Percentiles rank a stretch among this genome's conserved stretches.
Conservation (phyloP, 2,113 vertebrate species). For the Ictalurus punctatus region DNA sequence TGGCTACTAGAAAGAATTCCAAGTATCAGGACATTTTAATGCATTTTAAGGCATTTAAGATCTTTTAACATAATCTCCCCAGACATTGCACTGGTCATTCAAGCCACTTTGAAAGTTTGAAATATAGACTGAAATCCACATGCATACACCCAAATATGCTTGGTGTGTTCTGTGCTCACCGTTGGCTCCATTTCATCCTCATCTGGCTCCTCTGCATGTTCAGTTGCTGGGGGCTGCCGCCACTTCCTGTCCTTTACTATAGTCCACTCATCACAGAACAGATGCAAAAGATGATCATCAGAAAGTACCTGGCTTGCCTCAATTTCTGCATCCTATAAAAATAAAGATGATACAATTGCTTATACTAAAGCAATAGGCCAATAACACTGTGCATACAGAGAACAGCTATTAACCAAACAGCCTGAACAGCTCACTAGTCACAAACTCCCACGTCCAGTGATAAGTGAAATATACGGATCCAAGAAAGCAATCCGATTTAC, state of each 20-base stretch:
- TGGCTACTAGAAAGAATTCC: background rate
- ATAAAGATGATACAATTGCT: background rate
- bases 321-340: constrained; percentile 12
- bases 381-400: background rate
- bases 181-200: constrained; percentile 32
- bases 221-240: background rate
- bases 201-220: constrained; percentile 10
- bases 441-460: background rate
- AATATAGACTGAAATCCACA: background rate
- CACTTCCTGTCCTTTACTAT: background rate
- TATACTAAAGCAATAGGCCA: background rate
- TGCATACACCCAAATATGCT: background rate
- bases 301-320: background rate
- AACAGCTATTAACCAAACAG: background rate
- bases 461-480: background rate
- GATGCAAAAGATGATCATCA: background rate
- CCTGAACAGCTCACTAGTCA: background rate
- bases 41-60: background rate
- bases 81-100: background rate
- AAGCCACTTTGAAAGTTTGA: background rate
- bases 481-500: background rate
- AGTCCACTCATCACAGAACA: background rate
- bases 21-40: background rate
- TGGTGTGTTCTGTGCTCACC: constrained; percentile 25
- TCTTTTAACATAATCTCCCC: background rate